These are phyloP conservation scores for Dolomedes plantarius DNA, from an alignment of 2,888 invertebrate species.

Conservation along the genomic window DNA sequence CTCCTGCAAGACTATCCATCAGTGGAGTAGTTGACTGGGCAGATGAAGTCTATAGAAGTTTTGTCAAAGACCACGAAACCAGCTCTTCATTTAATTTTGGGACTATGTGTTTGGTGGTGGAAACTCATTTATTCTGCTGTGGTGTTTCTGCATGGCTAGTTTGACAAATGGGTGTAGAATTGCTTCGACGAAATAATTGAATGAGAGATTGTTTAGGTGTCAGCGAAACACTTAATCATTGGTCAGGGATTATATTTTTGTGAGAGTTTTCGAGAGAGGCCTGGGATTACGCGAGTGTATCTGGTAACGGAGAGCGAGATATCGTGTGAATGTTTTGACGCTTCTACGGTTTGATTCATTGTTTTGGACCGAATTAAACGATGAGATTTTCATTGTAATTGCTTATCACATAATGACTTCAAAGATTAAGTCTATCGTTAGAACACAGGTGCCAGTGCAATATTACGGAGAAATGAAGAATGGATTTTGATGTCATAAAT, in stretches of 20 bases:
- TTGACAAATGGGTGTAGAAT: constrained; percentile 14
- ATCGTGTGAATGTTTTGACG: too few relatives aligned
- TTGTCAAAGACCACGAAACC: neutral
- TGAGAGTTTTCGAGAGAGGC: too few relatives aligned
- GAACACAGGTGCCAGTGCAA: neutral
- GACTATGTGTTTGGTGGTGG: too few relatives aligned
- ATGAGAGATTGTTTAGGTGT: constrained; percentile 1
- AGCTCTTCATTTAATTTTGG: too few relatives aligned
- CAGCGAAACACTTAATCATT: neutral
- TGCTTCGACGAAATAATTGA: neutral
- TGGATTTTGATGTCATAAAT: neutral
- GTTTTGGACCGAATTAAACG: neutral
- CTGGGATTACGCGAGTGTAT: neutral
- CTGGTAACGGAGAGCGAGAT: too few relatives aligned
- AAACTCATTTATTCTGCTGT: too few relatives aligned
- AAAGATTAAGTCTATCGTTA: neutral
- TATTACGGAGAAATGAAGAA: neutral
- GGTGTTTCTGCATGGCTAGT: constrained; percentile 3
- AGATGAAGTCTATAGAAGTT: too few relatives aligned
- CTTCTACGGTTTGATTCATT: neutral
- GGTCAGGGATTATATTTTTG: too few relatives aligned
- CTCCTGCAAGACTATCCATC: neutral
- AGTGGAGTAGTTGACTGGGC: too few relatives aligned
- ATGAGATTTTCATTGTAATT: neutral
- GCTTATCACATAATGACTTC: neutral